Percentiles rank a stretch among this genome's conserved stretches.
These are phyloP conservation scores for Microcebus tavaratra DNA, from an alignment of 2,113 vertebrate genomes.

Conservation along the genomic window DNA sequence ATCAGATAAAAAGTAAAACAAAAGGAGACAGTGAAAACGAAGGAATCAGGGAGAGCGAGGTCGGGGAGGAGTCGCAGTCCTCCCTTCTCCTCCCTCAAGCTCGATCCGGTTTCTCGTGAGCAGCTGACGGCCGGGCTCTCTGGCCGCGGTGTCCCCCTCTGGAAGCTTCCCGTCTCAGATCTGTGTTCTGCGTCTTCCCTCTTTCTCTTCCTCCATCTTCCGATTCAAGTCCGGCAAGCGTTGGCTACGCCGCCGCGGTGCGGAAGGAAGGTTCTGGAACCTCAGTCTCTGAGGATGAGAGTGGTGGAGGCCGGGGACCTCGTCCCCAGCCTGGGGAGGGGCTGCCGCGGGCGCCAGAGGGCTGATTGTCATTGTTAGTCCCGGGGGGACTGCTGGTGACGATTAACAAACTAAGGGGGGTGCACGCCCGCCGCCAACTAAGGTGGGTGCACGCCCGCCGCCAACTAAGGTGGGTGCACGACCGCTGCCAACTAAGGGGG, in stretches of 20 bases:
- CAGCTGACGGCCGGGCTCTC: neutral
- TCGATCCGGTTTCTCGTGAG: rapidly evolving
- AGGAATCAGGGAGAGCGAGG: too few species aligned
- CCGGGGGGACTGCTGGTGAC: neutral
- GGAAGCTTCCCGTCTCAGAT: neutral
- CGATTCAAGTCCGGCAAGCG: neutral
- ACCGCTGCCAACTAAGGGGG: neutral
- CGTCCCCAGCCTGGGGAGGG: rapidly evolving
- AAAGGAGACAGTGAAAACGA: neutral
- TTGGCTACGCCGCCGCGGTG: rapidly evolving
- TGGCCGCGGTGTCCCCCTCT: neutral
- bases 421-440: rapidly evolving
- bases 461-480: neutral
- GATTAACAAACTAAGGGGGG: neutral
- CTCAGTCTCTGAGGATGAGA: neutral
- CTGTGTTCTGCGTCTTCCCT: rapidly evolving
- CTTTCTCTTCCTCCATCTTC: neutral
- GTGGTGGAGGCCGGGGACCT: rapidly evolving
- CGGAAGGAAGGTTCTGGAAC: neutral
- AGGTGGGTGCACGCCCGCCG: neutral
- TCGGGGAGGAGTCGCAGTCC: neutral
- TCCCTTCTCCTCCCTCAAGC: too few species aligned
- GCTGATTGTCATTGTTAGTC: neutral
- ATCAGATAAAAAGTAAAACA: neutral
- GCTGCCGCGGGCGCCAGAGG: neutral